Conservation (phyloP, 2,113 vertebrate genomes). For the Ranitomeya variabilis region DNA sequence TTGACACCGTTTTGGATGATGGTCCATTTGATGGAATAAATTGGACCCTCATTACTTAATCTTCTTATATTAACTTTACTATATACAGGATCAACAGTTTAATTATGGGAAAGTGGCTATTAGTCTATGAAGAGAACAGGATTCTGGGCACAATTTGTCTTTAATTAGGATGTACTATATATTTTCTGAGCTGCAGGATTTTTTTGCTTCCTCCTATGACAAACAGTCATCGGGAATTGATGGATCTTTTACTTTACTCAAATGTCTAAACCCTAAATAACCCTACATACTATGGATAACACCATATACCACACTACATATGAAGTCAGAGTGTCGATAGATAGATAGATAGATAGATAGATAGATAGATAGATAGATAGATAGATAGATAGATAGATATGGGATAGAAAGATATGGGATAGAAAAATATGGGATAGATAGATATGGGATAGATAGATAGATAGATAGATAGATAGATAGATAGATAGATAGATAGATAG, state of each 20-base stretch:
- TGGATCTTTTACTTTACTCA: not conserved
- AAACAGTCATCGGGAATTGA: too few species aligned
- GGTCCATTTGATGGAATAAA: constrained; percentile 44
- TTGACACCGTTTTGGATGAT: constrained; percentile 36
- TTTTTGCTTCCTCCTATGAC: not conserved
- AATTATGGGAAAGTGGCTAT: constrained; percentile 12
- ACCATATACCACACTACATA: too few species aligned
- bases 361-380: too few species aligned
- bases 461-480: too few species aligned
- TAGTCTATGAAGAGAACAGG: not conserved
- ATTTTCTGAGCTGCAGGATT: too few species aligned
- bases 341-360: too few species aligned
- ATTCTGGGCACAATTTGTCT: not conserved
- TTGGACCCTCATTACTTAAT: constrained; percentile 13
- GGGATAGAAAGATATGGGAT: too few species aligned
- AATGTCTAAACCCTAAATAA: not conserved
- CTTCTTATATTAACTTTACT: not conserved
- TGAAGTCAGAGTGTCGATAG: not conserved
- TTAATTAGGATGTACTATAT: not conserved
- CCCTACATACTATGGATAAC: not conserved
- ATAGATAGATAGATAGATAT: not conserved
- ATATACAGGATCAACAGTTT: constrained; percentile 20
- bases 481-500: too few species aligned
- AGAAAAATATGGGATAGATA: not conserved
- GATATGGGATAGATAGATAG: not conserved